Conservation (phyloP, 2,113 vertebrate genomes). For the Pantherophis guttatus region DNA sequence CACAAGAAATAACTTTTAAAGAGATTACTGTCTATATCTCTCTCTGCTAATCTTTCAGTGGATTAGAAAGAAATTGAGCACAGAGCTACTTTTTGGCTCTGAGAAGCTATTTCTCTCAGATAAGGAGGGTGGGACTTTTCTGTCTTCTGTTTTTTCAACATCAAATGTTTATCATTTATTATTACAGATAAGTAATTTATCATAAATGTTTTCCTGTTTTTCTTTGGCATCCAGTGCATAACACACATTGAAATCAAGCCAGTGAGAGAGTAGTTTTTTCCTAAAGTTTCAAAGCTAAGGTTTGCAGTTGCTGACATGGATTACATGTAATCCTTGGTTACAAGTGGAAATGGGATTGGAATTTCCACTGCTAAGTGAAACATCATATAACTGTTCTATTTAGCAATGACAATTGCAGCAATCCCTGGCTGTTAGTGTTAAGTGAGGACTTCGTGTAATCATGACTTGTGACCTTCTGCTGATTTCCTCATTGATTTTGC, state of each 20-base stretch:
- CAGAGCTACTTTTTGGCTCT: neutral
- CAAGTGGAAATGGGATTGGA: neutral
- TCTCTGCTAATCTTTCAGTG: neutral
- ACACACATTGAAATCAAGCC: neutral
- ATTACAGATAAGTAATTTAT: neutral
- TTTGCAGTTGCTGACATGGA: neutral
- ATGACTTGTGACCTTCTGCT: neutral
- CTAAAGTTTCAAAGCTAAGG: neutral
- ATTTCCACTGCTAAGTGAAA: neutral
- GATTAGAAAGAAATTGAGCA: neutral
- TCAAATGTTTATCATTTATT: neutral
- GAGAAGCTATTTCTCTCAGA: neutral
- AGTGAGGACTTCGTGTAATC: neutral
- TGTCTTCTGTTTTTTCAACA: neutral
- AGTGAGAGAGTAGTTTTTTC: neutral
- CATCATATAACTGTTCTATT: neutral
- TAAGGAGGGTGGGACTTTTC: neutral
- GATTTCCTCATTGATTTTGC: neutral
- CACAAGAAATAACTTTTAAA: neutral
- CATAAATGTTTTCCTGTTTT: neutral
- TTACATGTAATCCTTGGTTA: neutral
- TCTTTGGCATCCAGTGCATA: neutral
- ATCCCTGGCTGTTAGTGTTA: neutral
- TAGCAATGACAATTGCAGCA: neutral
- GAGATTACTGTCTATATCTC: neutral